Percentiles rank a stretch among this genome's conserved stretches.
Evolutionary conservation across 2,888 invertebrate genomes (phyloP).

Genomic region (Neocrepidodera transversa): DNA sequence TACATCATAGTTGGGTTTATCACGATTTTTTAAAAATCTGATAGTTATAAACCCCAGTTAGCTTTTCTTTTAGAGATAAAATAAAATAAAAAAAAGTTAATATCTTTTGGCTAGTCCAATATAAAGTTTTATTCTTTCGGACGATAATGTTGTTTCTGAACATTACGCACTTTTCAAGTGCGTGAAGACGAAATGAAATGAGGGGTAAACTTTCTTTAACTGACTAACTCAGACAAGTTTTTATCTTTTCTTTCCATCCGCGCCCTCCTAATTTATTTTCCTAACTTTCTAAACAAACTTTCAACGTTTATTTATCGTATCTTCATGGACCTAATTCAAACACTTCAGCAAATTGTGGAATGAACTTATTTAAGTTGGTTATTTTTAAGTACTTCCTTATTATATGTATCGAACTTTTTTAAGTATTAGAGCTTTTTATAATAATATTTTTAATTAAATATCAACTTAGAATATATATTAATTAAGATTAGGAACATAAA

Average conservation of each 20-base stretch:
- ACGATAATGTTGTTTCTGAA: slow-evolving; percentile 25
- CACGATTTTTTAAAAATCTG: too few relatives aligned
- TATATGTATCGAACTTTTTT: too few relatives aligned
- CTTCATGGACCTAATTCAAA: slow-evolving; percentile 30
- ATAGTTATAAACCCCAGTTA: too few relatives aligned
- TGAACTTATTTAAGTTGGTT: slow-evolving; percentile 5
- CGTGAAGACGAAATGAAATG: slow-evolving; percentile 25
- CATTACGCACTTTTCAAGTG: slow-evolving; percentile 29
- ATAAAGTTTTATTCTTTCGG: slow-evolving; percentile 19
- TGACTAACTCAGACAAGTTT: slow-evolving; percentile 29
- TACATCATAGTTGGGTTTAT: too few relatives aligned
- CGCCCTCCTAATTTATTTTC: slow-evolving; percentile 28
- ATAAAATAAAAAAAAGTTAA: slow-evolving; percentile 13
- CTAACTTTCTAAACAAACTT: slow-evolving; percentile 32
- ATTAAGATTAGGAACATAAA: too few relatives aligned
- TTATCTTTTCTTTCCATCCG: slow-evolving; percentile 31
- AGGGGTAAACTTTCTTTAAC: slow-evolving; percentile 28
- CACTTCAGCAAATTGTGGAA: slow-evolving; percentile 24
- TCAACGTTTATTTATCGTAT: slow-evolving; percentile 34
- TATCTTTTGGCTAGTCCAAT: slow-evolving; percentile 9
- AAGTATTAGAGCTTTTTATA: too few relatives aligned
- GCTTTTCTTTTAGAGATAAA: not conserved
- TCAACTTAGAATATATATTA: too few relatives aligned
- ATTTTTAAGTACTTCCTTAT: not conserved
- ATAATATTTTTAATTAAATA: too few relatives aligned